A percentile compares a stretch with the other conserved stretches of the same genome.
These are phyloP conservation scores for Caenorhabditis sp. DNA, from an alignment of 2,888 invertebrate species.

Conservation along the genomic window DNA sequence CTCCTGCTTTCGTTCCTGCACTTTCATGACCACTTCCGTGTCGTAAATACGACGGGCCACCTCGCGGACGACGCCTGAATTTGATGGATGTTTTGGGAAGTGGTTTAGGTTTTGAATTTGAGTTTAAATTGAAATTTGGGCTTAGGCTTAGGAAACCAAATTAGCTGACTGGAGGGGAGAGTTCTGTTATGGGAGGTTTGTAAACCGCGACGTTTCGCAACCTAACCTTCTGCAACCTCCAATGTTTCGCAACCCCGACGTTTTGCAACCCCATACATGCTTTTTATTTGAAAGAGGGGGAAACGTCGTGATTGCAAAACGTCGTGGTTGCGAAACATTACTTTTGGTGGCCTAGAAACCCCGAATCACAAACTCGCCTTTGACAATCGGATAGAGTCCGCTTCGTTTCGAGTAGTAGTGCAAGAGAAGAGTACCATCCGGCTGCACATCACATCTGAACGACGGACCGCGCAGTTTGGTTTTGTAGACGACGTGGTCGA, in stretches of 20 bases:
- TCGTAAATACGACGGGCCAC: constrained; percentile 95
- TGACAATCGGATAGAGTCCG: constrained; percentile 95
- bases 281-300: too few relatives aligned
- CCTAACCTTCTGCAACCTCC: too few relatives aligned
- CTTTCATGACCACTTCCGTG: constrained; percentile 93
- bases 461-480: constrained; percentile 81
- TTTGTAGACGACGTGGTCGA: constrained; percentile 81
- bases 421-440: constrained; percentile 87
- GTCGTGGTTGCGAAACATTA: too few relatives aligned
- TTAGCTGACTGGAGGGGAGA: too few relatives aligned
- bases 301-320: too few relatives aligned
- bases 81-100: neutral
- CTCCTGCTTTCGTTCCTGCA: constrained; percentile 90
- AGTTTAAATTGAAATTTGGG: too few relatives aligned
- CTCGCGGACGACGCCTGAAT: constrained; percentile 94
- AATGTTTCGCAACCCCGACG: too few relatives aligned
- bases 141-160: too few relatives aligned
- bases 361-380: constrained; percentile 65
- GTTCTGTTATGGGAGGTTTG: too few relatives aligned
- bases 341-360: neutral
- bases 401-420: constrained; percentile 97
- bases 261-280: too few relatives aligned
- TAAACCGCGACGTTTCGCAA: too few relatives aligned
- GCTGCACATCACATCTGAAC: constrained; percentile 77
- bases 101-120: too few relatives aligned